Conservation (phyloP, 2,888 invertebrate genomes). For the Pollenia angustigena region DNA sequence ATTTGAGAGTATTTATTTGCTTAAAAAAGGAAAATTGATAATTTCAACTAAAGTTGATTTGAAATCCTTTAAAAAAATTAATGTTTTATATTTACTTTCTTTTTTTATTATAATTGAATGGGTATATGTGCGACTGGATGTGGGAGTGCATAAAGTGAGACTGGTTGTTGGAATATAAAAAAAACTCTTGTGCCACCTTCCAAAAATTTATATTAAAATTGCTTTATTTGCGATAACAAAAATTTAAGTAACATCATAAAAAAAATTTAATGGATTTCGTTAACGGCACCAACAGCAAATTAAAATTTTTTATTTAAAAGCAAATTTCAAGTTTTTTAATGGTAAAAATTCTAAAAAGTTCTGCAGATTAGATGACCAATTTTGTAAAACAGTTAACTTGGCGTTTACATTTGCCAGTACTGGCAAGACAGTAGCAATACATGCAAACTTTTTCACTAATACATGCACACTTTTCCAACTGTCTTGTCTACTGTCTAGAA, state of each 20-base stretch:
- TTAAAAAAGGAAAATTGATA: slow-evolving; percentile 17
- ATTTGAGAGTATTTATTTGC: background rate
- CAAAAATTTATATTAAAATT: slow-evolving; percentile 43
- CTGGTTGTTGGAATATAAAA: background rate
- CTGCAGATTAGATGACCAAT: too few species aligned
- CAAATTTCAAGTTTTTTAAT: too few species aligned
- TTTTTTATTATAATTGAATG: slow-evolving; percentile 8
- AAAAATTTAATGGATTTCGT: background rate
- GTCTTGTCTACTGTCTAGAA: too few species aligned
- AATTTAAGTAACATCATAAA: slow-evolving; percentile 7
- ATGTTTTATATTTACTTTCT: background rate
- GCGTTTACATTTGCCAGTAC: too few species aligned
- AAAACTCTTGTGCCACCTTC: slow-evolving; percentile 2
- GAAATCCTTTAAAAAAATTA: background rate
- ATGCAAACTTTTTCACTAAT: too few species aligned
- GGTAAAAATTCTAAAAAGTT: too few species aligned
- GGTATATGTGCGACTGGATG: background rate
- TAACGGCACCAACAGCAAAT: background rate
- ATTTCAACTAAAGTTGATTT: background rate
- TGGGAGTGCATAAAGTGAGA: slow-evolving; percentile 2
- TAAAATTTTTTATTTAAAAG: too few species aligned
- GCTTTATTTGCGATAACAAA: slow-evolving; percentile 46
- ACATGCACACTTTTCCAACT: too few species aligned
- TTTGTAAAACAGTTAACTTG: too few species aligned
- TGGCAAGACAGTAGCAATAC: too few species aligned